Evolutionary conservation across 2,113 vertebrate genomes (phyloP).

Genomic region (Aphelocoma coerulescens): DNA sequence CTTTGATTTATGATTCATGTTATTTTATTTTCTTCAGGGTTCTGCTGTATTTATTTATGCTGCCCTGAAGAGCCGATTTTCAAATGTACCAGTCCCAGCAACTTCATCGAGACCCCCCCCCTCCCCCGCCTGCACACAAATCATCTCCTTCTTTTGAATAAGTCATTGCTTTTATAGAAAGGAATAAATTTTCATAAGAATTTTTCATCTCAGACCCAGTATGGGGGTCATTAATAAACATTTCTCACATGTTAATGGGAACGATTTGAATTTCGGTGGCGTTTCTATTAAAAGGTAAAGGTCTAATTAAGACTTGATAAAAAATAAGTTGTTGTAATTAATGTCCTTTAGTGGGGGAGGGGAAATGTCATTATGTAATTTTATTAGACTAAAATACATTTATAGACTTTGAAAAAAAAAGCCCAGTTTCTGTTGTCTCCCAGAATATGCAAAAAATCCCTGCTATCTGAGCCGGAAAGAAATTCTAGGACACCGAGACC

Average conservation of each 20-base stretch:
- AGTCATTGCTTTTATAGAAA: conserved; percentile 3
- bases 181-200: conserved; percentile 6
- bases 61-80: conserved; percentile 26
- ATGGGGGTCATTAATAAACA: not conserved
- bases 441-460: not conserved
- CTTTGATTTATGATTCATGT: conserved; percentile 56
- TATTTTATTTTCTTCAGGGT: conserved; percentile 32
- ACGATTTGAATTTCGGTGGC: not conserved
- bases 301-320: not conserved
- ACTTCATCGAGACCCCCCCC: not conserved
- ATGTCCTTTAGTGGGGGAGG: not conserved
- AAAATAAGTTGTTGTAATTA: not conserved
- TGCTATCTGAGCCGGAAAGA: conserved; percentile 12
- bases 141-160: conserved; percentile 27
- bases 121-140: not conserved
- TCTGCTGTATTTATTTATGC: conserved; percentile 43
- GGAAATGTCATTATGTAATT: not conserved
- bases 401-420: not conserved
- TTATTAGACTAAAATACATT: not conserved
- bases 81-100: not conserved
- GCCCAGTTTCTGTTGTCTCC: not conserved
- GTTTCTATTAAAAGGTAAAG: not conserved
- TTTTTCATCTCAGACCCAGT: not conserved
- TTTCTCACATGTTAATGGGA: not conserved
- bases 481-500: not conserved